Conservation (phyloP, 53 echinoderm and acorn worm species). For the Zoroaster sp. region DNA sequence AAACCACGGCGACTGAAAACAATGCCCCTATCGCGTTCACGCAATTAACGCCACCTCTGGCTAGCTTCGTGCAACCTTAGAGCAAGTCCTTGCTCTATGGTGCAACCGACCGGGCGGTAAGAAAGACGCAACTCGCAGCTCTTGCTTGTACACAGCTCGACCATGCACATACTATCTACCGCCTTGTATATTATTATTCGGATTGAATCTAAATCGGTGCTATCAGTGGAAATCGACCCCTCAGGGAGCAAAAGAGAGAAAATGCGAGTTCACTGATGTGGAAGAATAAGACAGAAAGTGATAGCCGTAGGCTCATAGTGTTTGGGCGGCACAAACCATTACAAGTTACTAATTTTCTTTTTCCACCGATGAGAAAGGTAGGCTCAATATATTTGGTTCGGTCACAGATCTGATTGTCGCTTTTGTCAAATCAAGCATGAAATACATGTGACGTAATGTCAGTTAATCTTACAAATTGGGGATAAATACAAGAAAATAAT, state of each 20-base stretch:
- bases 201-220: conserved; percentile 24
- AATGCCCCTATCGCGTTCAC: conserved; percentile 49
- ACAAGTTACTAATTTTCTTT: conserved; percentile 24
- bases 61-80: background rate
- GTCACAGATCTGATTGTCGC: background rate
- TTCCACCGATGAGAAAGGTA: background rate
- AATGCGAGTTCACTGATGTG: conserved; percentile 37
- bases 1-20: conserved; percentile 8
- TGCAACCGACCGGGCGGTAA: background rate
- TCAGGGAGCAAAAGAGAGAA: background rate
- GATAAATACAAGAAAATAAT: background rate
- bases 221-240: conserved; percentile 32
- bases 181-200: conserved; percentile 41
- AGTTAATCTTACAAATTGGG: conserved; percentile 53
- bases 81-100: too few species aligned
- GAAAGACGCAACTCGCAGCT: conserved; percentile 27
- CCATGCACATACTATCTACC: background rate
- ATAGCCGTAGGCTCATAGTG: conserved; percentile 1
- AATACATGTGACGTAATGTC: conserved; percentile 51
- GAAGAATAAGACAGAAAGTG: conserved; percentile 9
- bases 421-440: conserved; percentile 44
- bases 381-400: background rate
- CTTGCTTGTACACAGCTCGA: background rate
- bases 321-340: conserved; percentile 26
- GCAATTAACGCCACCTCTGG: conserved; percentile 44